Percentiles rank a stretch among this genome's conserved stretches.
Evolutionary conservation across 2,888 invertebrate species (phyloP).

Genomic region (Parnassius orleans): DNA sequence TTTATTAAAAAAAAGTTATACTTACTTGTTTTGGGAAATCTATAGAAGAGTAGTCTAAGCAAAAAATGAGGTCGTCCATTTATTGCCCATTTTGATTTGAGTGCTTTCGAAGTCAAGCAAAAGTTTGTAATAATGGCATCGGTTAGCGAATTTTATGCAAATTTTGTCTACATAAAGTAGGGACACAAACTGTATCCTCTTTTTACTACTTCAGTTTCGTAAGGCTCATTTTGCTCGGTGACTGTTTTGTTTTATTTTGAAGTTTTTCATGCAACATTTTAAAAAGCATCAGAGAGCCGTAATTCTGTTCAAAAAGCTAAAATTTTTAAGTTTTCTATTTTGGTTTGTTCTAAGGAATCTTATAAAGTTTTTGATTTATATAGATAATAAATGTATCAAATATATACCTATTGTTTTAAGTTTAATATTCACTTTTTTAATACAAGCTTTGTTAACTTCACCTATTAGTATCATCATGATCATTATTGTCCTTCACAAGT

Average conservation of each 20-base stretch:
- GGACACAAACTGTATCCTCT: slow-evolving; percentile 59
- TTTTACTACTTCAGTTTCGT: slow-evolving; percentile 52
- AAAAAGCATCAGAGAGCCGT: neutral
- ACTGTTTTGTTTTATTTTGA: slow-evolving; percentile 6
- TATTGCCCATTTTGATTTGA: slow-evolving; percentile 72
- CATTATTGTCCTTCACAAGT: no score
- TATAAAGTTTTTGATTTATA: no score
- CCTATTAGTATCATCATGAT: no score
- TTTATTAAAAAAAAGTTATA: slow-evolving; percentile 28
- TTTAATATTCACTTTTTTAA: no score
- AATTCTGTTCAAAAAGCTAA: neutral
- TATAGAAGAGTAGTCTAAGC: slow-evolving; percentile 32
- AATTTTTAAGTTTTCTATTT: neutral
- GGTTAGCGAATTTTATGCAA: slow-evolving; percentile 71
- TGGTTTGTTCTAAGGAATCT: no score
- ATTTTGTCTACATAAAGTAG: slow-evolving; percentile 63
- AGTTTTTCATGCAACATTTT: slow-evolving; percentile 9
- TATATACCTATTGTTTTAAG: no score
- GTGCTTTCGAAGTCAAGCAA: slow-evolving; percentile 64
- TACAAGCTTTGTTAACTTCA: no score
- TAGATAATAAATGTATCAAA: no score
- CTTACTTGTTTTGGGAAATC: slow-evolving; percentile 7
- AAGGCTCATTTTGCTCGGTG: slow-evolving; percentile 29
- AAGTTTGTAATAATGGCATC: slow-evolving; percentile 61
- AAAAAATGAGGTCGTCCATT: slow-evolving; percentile 62